Conservation (phyloP, 2,888 invertebrate species). For the Stomorhina lunata region DNA sequence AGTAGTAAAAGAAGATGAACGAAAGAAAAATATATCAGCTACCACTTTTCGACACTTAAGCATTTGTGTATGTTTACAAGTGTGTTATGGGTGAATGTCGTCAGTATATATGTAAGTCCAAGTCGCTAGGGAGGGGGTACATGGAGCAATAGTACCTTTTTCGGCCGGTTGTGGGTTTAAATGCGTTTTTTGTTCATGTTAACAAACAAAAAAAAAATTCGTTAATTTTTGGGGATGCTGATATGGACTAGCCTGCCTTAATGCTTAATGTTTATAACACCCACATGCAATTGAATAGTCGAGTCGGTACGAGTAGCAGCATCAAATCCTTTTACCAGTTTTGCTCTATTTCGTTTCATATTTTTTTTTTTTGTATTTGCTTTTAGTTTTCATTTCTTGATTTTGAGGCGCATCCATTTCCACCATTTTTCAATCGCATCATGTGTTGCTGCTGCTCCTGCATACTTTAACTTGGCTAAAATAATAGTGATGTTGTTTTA, state of each 20-base stretch:
- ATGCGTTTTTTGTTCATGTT: background rate
- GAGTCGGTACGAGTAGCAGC: background rate
- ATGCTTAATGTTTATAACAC: background rate
- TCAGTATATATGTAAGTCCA: background rate
- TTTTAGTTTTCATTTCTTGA: slow-evolving; percentile 18
- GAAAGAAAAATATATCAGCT: slow-evolving; percentile 5
- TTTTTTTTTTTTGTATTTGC: background rate
- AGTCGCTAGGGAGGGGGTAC: too few species aligned
- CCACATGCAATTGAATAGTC: background rate
- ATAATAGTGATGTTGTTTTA: slow-evolving; percentile 6
- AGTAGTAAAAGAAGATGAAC: background rate
- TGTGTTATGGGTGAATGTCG: background rate
- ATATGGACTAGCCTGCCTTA: background rate
- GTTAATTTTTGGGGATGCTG: slow-evolving; percentile 46
- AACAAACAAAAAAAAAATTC: slow-evolving; percentile 15
- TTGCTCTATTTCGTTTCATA: slow-evolving; percentile 43
- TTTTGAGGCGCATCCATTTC: slow-evolving; percentile 35
- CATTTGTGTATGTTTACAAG: slow-evolving; percentile 10
- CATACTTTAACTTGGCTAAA: slow-evolving; percentile 28
- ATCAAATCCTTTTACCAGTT: slow-evolving; percentile 7
- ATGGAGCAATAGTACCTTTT: too few species aligned
- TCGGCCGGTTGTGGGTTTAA: slow-evolving; percentile 13
- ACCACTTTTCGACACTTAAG: slow-evolving; percentile 47
- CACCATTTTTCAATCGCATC: slow-evolving; percentile 28
- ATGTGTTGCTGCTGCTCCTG: too few species aligned